Evolutionary conservation across 64 coral and sea anemone genomes (phyloP), one percentile per base, ranked within the genome.

Genomic region (Orbicella faveolata): DNA sequence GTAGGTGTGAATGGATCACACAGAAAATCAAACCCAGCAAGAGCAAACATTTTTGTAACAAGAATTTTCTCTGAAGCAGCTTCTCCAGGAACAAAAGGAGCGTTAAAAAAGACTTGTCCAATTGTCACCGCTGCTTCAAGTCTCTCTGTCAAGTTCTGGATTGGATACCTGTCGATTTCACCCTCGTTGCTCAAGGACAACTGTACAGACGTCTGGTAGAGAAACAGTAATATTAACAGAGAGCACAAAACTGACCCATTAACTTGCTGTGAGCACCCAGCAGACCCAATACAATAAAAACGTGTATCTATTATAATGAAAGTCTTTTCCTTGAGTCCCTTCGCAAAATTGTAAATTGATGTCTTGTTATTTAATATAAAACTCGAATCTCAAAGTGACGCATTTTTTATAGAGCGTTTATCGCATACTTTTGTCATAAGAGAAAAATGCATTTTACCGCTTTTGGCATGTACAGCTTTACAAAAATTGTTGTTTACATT

Each of bases 151-250:
- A 85, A 33, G 52, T 36, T 12, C 2, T 70, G 2, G 36, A 85
- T 39, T 33, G 82, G 82, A 85, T 85, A 51, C 37, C 70, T 9
- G 37, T 52, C 21, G 48, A 36, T 41, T 9, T 85, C 10, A 51
- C 65, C 82, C 39, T 85, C 82, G n/a, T 85, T 85, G 65, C 82
- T 85, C 64, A 85, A 52, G 3, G 20, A 52, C 12, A 85, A 72
- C 26, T 16, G 34, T 44, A 85, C 39, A 17, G 65, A 85, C 26
- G 65, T 73, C 82, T 85, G 33, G 13, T 41, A 30, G 21, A 67
- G 25, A 70, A 52, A n/a, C 25, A 81, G 30, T 63, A 26, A 23
- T 26, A 0, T 33, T 70, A 70, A 9, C 21, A 26, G 21, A 70
- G 67, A 23, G 21, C 6, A 33, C 10, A 23, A 70, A n/a, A n/a